A percentile compares a stretch with the other conserved stretches of the same genome.
phyloP scores from a whole-genome alignment of 2,113 vertebrate genomes.

The Osmerus eperlanus region DNA sequence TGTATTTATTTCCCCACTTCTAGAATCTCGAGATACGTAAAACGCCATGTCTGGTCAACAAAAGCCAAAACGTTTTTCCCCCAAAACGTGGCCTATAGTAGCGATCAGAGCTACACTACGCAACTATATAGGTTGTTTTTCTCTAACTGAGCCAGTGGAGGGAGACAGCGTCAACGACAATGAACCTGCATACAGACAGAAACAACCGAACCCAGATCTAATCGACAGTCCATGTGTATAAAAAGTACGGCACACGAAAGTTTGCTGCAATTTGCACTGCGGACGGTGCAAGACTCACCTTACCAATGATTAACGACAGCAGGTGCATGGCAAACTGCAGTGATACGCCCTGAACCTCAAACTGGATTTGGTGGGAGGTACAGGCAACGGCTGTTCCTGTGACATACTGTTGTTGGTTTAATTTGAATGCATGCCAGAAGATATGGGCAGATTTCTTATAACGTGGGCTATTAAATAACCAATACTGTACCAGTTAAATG shows the following conservation, averaged over 20 bases:
- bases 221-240: constrained; percentile 4
- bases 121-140: too few species aligned
- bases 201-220: constrained; percentile 29
- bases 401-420: not conserved
- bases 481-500: too few species aligned
- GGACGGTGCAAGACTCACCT: constrained; percentile 9
- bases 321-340: constrained; percentile 16
- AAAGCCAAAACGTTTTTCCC: too few species aligned
- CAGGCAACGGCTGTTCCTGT: constrained; percentile 9
- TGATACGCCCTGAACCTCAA: not conserved
- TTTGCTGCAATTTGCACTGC: constrained; percentile 12
- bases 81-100: too few species aligned
- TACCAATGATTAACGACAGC: constrained; percentile 30
- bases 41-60: too few species aligned
- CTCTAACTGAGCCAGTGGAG: constrained; percentile 4
- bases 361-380: too few species aligned
- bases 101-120: too few species aligned
- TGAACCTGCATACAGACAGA: constrained; percentile 21
- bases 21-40: too few species aligned
- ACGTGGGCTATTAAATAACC: too few species aligned
- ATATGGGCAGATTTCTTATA: too few species aligned
- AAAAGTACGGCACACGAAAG: not conserved
- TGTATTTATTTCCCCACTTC: too few species aligned
- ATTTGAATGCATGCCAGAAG: too few species aligned
- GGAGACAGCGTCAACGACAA: constrained; percentile 4